These are phyloP conservation scores for Epinephelus awoara DNA, from an alignment of 2,797 vertebrate genomes.

Conservation along the genomic window DNA sequence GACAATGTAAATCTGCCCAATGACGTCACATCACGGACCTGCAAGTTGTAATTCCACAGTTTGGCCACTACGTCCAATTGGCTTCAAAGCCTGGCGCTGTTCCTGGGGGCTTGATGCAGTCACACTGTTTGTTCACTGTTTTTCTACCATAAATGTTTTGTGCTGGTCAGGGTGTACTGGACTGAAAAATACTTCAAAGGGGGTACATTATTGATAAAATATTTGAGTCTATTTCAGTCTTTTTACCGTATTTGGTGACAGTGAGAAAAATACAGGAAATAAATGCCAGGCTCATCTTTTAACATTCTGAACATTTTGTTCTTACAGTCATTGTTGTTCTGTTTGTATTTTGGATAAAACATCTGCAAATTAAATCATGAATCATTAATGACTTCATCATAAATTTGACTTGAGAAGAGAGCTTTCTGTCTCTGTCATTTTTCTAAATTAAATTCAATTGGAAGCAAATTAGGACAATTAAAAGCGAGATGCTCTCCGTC, in stretches of 20 bases:
- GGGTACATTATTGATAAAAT: too few relatives aligned
- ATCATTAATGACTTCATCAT: slow-evolving; percentile 43
- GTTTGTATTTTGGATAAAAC: slow-evolving; percentile 7
- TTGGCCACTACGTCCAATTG: too few relatives aligned
- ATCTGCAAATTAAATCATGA: slow-evolving; percentile 34
- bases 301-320: slow-evolving; percentile 21
- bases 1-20: too few relatives aligned
- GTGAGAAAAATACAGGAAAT: neutral
- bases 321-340: slow-evolving; percentile 15
- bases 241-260: slow-evolving; percentile 12
- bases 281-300: neutral
- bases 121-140: too few relatives aligned
- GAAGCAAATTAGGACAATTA: slow-evolving; percentile 17
- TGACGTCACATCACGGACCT: too few relatives aligned
- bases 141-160: too few relatives aligned
- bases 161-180: too few relatives aligned
- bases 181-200: too few relatives aligned
- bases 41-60: too few relatives aligned
- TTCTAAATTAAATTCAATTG: slow-evolving; percentile 23
- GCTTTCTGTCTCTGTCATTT: neutral
- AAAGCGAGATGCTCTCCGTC: slow-evolving; percentile 12
- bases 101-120: too few relatives aligned
- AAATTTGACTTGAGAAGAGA: slow-evolving; percentile 8
- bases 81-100: too few relatives aligned
- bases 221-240: too few relatives aligned